Percentiles rank a stretch among this genome's conserved stretches.
These are phyloP conservation scores for Luscinia luscinia DNA, from an alignment of 2,797 vertebrate species.

Conservation along the genomic window DNA sequence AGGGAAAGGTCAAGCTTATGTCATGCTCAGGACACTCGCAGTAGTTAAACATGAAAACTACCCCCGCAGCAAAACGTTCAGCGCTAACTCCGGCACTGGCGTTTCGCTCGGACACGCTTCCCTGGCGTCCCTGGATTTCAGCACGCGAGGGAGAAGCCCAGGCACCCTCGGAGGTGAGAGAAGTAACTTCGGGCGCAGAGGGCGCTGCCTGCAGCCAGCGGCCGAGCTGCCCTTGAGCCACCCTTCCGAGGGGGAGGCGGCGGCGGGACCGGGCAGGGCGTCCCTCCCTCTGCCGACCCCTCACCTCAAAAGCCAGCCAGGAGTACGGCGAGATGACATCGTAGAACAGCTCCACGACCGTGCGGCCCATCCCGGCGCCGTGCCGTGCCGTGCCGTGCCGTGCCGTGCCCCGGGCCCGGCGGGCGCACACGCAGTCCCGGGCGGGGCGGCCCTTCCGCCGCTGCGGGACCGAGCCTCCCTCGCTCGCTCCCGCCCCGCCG, in stretches of 20 bases:
- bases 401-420: too few species aligned
- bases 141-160: neutral
- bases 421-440: too few species aligned
- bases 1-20: neutral
- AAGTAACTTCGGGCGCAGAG: rapidly evolving
- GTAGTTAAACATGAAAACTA: neutral
- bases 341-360: constrained; percentile 8
- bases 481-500: too few species aligned
- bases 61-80: rapidly evolving
- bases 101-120: neutral
- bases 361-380: neutral
- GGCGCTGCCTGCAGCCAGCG: neutral
- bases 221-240: neutral
- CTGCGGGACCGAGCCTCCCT: rapidly evolving
- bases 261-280: neutral
- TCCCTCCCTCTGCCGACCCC: neutral
- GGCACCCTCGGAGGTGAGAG: rapidly evolving
- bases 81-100: neutral
- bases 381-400: too few species aligned
- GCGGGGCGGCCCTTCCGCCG: too few species aligned
- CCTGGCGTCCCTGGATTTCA: rapidly evolving
- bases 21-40: neutral
- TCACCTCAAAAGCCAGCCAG: constrained; percentile 62
- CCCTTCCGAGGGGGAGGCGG: neutral
- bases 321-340: constrained; percentile 57